These are phyloP conservation scores for Rhynchomys soricoides DNA, from an alignment of 2,113 vertebrate species.

Conservation along the genomic window DNA sequence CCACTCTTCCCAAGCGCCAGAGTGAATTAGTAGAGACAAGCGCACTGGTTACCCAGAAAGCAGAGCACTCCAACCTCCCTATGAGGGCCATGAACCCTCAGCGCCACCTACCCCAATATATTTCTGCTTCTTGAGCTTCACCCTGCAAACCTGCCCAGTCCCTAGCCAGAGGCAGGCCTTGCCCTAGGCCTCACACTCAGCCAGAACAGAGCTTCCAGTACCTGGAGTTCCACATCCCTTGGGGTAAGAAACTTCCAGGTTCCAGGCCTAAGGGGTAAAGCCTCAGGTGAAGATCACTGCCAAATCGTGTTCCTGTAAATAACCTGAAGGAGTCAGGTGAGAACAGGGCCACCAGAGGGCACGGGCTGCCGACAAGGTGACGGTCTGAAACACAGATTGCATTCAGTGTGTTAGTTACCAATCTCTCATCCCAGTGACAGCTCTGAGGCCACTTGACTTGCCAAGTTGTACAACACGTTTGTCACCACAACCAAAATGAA, in stretches of 20 bases:
- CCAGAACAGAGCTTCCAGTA: background rate
- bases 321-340: background rate
- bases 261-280: background rate
- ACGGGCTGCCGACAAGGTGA: background rate
- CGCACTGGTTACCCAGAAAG: background rate
- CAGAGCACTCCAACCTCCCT: background rate
- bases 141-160: background rate
- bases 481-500: background rate
- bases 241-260: background rate
- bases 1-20: background rate
- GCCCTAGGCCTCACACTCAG: background rate
- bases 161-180: background rate
- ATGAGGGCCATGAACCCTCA: background rate
- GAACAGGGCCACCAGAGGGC: slow-evolving; percentile 33
- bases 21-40: background rate
- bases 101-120: background rate
- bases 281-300: slow-evolving; percentile 9
- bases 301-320: slow-evolving; percentile 48
- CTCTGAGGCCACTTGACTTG: background rate
- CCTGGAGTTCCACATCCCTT: background rate
- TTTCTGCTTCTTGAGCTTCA: background rate
- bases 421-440: background rate
- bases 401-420: background rate
- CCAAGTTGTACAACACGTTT: background rate
- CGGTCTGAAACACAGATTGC: background rate